Base-by-base conservation (phyloP, 2,797 vertebrate genomes). In the Aulostomus chinensis region DNA sequence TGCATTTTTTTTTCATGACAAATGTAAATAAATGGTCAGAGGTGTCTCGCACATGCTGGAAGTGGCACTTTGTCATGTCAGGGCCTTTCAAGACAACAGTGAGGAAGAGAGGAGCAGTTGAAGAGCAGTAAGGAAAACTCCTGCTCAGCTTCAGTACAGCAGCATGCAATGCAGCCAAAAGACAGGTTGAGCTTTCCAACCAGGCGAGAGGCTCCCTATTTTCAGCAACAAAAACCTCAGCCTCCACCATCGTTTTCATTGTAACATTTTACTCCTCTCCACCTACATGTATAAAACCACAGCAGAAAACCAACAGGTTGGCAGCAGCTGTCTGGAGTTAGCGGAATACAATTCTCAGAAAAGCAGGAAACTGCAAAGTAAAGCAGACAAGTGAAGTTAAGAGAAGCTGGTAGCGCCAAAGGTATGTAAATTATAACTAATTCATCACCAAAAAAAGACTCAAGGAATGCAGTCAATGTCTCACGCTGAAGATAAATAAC, bases 171-270 rank as follows among this genome's bases (percentile, higher is more conserved):
- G 29, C 53, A 46, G 28, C 39, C 17, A 59, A 43, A 45, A 49
- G 30, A 58, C 11, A 30, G 34, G 33, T 35, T 8, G 2, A 21
- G 11, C 11, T 47, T 54, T 49, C 49, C 31, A 47, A 62, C 24
- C 28, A 15, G 48, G 28, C 12, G 36, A 55, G 29, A 43, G 40
- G 7, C 17, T 55, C 15, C 3, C 36, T 60, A 52, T 57, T 61
- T 63, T 48, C 25, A 55, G 47, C 47, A 20, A 20, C 36, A 25
- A 63, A 76, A 76, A 68, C 48, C 47, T 68, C 57, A 63, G 57
- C 51, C 42, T 52, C 49, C 10, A 1, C 46, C 32, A 24, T 15
- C 1, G 6, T 54, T 45, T 34, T 54, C 37, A 31, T 33, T 32
- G 34, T 55, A 31, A 43, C 60, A n/a, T n/a, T 50, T 59, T 34